Evolutionary conservation across 2,113 vertebrate genomes (phyloP).

Genomic region (Gymnarchus niloticus): DNA sequence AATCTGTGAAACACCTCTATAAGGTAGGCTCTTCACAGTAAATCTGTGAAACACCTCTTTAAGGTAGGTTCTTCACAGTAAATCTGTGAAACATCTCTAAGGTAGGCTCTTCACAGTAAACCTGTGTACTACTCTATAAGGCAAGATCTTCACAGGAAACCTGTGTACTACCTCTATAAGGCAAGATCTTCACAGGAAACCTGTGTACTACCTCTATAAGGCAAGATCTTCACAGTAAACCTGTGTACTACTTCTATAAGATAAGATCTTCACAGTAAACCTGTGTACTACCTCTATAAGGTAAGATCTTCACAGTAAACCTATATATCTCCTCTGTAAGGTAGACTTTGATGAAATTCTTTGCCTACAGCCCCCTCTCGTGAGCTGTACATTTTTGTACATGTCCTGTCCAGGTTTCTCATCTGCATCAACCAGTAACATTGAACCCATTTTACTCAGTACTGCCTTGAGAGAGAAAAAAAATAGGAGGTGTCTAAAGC

Average conservation of each 20-base stretch:
- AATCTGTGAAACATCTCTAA: not conserved
- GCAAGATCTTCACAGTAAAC: not conserved
- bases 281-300: not conserved
- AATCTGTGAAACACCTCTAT: not conserved
- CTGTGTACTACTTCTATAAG: not conserved
- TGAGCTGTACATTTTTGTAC: not conserved
- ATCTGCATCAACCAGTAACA: not conserved
- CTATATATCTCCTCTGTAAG: not conserved
- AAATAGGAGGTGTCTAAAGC: not conserved
- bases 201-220: not conserved
- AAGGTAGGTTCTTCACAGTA: not conserved
- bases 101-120: not conserved
- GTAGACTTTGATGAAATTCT: not conserved
- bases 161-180: not conserved
- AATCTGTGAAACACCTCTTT: not conserved
- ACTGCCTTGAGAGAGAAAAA: not conserved
- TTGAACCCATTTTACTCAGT: not conserved
- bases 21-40: not conserved
- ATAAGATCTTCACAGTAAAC: not conserved
- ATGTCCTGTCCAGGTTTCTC: not conserved
- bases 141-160: not conserved
- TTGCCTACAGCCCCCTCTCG: not conserved
- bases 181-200: not conserved
- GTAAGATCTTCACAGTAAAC: not conserved
- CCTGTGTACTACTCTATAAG: not conserved